phyloP scores from a whole-genome alignment of 2,797 vertebrate species.

The Myotis findleyi region DNA sequence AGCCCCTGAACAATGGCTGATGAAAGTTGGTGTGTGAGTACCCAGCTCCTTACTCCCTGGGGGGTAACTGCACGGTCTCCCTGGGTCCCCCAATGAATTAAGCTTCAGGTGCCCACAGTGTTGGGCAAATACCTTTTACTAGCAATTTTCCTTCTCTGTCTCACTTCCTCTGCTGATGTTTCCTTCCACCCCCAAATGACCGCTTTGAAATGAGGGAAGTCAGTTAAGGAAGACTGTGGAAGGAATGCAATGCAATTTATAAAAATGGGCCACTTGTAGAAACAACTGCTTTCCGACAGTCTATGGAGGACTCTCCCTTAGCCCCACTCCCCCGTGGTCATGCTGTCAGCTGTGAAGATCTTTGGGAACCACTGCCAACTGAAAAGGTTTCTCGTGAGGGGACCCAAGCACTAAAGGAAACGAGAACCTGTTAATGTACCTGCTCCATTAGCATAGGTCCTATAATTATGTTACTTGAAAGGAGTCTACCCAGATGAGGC shows the following conservation, averaged over 20 bases:
- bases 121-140: not conserved
- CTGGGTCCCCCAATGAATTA: not conserved
- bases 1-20: too few relatives aligned
- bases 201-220: not conserved
- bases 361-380: not conserved
- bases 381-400: not conserved
- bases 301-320: too few relatives aligned
- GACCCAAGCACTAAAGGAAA: not conserved
- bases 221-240: not conserved
- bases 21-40: accelerated
- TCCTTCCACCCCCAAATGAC: not conserved
- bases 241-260: not conserved
- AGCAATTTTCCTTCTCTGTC: not conserved
- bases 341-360: not conserved
- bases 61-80: accelerated
- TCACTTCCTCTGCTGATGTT: not conserved
- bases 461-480: not conserved
- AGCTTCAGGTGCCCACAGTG: not conserved
- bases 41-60: not conserved
- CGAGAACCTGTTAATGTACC: not conserved
- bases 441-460: not conserved
- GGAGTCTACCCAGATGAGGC: not conserved
- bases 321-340: not conserved
- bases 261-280: not conserved
- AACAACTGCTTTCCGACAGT: not conserved